Evolutionary conservation across 2,113 vertebrate genomes (phyloP).

Genomic region (Amazona vittata): DNA sequence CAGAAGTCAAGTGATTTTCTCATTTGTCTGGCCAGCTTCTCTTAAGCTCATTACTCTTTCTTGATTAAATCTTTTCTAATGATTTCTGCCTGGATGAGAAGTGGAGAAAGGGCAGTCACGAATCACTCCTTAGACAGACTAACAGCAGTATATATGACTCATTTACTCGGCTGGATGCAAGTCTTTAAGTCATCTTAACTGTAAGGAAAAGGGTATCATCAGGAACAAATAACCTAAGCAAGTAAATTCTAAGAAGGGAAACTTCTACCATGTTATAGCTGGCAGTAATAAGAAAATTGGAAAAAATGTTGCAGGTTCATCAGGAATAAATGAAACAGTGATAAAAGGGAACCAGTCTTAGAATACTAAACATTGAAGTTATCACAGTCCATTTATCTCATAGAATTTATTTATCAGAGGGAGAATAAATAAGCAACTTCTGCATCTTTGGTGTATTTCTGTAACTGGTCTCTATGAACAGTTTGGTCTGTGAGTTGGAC

Average conservation of each 20-base stretch:
- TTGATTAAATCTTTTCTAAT: conserved; percentile 53
- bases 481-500: neutral
- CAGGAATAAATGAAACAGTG: neutral
- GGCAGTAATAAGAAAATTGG: neutral
- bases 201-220: neutral
- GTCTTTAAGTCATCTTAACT: neutral
- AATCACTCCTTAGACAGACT: neutral
- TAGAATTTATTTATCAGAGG: neutral
- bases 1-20: neutral
- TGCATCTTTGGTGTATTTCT: neutral
- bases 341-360: neutral
- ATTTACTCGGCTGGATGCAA: neutral
- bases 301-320: neutral
- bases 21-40: conserved; percentile 16
- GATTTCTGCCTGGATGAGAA: neutral
- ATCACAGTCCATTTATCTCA: neutral
- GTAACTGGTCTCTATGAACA: neutral
- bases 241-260: neutral
- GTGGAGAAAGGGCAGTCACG: neutral
- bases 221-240: neutral
- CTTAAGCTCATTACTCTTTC: conserved; percentile 28
- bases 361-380: neutral
- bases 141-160: neutral
- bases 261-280: neutral
- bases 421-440: neutral